Base-by-base conservation (phyloP, 2,797 vertebrate species). In the Bovichtus variegatus region DNA sequence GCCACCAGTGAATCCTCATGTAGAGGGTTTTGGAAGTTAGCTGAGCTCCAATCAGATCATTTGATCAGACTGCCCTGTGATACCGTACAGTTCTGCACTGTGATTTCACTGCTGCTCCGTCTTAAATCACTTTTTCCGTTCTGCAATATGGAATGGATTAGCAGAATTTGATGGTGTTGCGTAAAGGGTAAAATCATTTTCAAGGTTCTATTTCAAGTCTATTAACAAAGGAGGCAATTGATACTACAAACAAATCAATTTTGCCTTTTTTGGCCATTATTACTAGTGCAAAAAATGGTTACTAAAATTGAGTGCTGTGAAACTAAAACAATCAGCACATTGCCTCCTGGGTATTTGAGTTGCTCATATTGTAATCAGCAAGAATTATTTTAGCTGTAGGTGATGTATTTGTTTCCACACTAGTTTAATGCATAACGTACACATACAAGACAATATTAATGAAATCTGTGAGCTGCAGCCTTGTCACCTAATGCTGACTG, bases 211-310 rank as follows among this genome's bases (percentile, higher is more conserved):
- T 93, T 92, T 91, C 90, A 85, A 84, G 76, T 92, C 85, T 85
- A 80, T 92, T 90, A 89, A 94, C 90, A 91, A 90, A 87, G 80
- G 90, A 90, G 74, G 75, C 89, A 88, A 85, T 93, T 91, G 90
- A 93, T 93, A 90, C 84, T 82, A 81, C 78, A 76, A 91, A 91
- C 89, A 91, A 90, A 92, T 93, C 84, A 88, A 91, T 92, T 86
- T 87, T 31, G 80, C 79, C 82, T 86, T 83, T 61, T 84, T 68
- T 84, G 87, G 81, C 72, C 78, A 80, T 76, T 82, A 68, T 85
- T 82, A 83, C 88, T 81, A 81, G 82, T 81, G 63, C 62, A 76
- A 82, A 76, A 82, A 86, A 83, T 87, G 63, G 78, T 86, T 76
- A 73, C 73, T 82, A 72, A 74, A 84, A 89, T 81, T 78, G 79